phyloP scores from a whole-genome alignment of 1,140 invertebrate species.

The Drosophila hydei region DNA sequence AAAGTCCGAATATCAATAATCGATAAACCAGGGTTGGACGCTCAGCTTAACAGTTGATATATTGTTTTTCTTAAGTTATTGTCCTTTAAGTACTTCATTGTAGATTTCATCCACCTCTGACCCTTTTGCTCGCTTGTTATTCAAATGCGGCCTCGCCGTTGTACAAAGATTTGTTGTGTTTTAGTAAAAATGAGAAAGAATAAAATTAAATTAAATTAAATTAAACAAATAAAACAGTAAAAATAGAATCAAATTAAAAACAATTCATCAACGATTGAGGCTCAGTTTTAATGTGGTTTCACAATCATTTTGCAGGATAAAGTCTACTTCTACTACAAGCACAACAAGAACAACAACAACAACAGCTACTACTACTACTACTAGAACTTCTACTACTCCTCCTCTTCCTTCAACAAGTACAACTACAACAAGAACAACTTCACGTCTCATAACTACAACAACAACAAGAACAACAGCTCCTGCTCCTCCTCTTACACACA shows the following conservation, averaged over 20 bases:
- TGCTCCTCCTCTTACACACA: conserved; percentile 80
- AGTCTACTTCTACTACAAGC: conserved; percentile 82
- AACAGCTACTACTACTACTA: conserved; percentile 71
- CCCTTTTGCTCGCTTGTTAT: conserved; percentile 7
- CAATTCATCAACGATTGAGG: conserved; percentile 52
- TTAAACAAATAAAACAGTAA: conserved; percentile 19
- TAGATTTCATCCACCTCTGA: not conserved
- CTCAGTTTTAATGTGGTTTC: conserved; percentile 82
- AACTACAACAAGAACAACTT: conserved; percentile 77
- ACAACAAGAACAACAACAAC: conserved; percentile 74
- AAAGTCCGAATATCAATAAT: conserved; percentile 42
- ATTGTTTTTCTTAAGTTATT: not conserved
- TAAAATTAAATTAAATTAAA: conserved; percentile 12
- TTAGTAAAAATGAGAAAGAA: conserved; percentile 22
- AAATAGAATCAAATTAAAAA: conserved; percentile 32
- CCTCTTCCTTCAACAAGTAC: conserved; percentile 77
- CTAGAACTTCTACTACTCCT: conserved; percentile 78
- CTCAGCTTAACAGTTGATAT: conserved; percentile 8
- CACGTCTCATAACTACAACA: conserved; percentile 75
- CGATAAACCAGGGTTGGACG: conserved; percentile 28
- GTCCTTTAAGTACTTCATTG: conserved; percentile 21
- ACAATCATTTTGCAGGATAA: conserved; percentile 84
- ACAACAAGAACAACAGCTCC: conserved; percentile 65
- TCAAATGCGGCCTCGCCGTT: conserved; percentile 12
- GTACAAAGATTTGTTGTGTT: conserved; percentile 62